Evolutionary conservation across 2,888 invertebrate genomes (phyloP).

Genomic region (Drosophila atripex): DNA sequence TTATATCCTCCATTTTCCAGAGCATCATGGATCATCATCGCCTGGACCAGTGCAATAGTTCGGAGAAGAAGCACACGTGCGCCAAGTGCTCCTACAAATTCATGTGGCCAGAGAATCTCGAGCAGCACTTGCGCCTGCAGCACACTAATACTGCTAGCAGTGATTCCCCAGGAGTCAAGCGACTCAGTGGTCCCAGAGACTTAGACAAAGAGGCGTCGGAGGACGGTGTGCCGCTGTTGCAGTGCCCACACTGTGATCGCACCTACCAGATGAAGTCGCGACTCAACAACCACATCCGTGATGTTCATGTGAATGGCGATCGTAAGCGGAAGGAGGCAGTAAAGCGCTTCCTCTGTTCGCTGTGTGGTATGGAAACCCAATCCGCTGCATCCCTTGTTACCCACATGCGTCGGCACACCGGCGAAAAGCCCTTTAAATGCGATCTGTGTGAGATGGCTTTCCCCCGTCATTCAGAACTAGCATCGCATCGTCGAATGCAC

Average conservation of each 20-base stretch:
- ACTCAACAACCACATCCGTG: constrained; percentile 69
- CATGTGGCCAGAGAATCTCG: constrained; percentile 82
- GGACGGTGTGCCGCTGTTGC: constrained; percentile 57
- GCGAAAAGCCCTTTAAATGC: constrained; percentile 86
- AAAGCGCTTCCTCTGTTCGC: constrained; percentile 86
- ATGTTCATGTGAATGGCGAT: constrained; percentile 69
- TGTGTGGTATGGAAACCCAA: constrained; percentile 86
- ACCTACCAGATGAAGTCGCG: constrained; percentile 75
- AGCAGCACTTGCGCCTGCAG: constrained; percentile 68
- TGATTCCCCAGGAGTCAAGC: constrained; percentile 5
- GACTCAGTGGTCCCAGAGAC: constrained; percentile 3
- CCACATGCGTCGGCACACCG: constrained; percentile 88
- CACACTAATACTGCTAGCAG: constrained; percentile 61
- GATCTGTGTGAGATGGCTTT: constrained; percentile 84
- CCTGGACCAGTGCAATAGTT: constrained; percentile 82
- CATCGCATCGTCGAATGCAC: constrained; percentile 87
- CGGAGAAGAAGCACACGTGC: constrained; percentile 76
- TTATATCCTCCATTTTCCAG: constrained; percentile 45
- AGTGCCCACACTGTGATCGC: constrained; percentile 86
- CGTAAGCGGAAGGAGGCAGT: constrained; percentile 77
- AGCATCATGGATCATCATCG: constrained; percentile 86
- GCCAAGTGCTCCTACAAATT: constrained; percentile 80
- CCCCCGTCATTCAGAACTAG: constrained; percentile 86
- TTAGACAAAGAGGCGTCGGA: constrained; percentile 10
- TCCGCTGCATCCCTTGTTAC: constrained; percentile 87